phyloP scores from a whole-genome alignment of 2,797 vertebrate species.

The Eleutherodactylus coqui region DNA sequence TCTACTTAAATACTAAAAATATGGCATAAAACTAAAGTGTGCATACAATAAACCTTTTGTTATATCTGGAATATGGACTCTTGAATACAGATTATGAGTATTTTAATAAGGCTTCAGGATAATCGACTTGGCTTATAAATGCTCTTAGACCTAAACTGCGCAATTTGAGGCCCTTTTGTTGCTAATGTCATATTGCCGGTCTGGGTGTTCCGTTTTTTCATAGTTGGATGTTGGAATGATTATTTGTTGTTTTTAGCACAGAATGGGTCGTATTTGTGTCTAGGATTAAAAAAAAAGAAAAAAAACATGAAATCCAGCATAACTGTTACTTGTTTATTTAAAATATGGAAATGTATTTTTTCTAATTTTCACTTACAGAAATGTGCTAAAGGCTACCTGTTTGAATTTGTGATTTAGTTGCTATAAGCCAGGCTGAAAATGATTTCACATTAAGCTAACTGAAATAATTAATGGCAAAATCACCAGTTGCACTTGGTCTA shows the following conservation, averaged over 20 bases:
- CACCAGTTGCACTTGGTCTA: conserved; percentile 11
- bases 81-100: too few species aligned
- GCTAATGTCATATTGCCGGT: not conserved
- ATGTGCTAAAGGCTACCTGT: conserved; percentile 19
- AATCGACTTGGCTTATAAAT: not conserved
- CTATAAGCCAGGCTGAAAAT: conserved; percentile 2
- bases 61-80: too few species aligned
- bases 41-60: too few species aligned
- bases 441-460: conserved; percentile 23
- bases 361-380: conserved; percentile 36
- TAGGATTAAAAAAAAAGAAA: not conserved
- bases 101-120: too few species aligned
- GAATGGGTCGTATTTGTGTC: not conserved
- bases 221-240: not conserved
- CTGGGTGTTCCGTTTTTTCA: not conserved
- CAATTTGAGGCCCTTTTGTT: not conserved
- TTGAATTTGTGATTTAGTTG: conserved; percentile 8
- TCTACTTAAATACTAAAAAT: too few species aligned
- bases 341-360: conserved; percentile 22
- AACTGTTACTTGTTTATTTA: not conserved
- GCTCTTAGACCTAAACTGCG: not conserved
- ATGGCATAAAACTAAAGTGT: too few species aligned
- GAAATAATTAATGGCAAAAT: conserved; percentile 36
- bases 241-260: not conserved
- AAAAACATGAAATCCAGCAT: not conserved